These are phyloP conservation scores for Rotaria sp. DNA, from an alignment of 2,888 invertebrate genomes.

Conservation along the genomic window DNA sequence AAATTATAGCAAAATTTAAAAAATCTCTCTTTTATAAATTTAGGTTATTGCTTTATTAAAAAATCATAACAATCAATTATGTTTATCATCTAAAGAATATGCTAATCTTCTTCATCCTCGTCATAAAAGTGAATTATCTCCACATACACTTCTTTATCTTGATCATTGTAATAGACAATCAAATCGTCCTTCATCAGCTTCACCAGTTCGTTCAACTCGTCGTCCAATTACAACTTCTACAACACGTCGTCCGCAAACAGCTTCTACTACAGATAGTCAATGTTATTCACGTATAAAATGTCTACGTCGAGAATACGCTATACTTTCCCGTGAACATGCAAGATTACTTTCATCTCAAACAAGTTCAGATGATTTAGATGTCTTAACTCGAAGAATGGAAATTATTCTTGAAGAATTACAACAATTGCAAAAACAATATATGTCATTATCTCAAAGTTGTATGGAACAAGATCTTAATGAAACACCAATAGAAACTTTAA, in stretches of 20 bases:
- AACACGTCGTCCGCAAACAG: neutral
- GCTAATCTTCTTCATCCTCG: neutral
- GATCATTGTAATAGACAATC: neutral
- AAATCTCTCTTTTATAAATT: neutral
- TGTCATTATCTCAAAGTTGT: neutral
- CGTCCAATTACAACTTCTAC: neutral
- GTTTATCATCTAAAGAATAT: conserved; percentile 22
- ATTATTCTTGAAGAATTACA: neutral
- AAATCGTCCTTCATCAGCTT: neutral
- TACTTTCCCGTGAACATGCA: neutral
- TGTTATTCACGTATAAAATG: neutral
- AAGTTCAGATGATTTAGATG: neutral
- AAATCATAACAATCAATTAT: conserved; percentile 14
- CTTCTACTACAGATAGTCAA: neutral
- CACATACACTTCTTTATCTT: neutral
- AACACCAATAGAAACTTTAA: neutral
- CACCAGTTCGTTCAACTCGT: neutral
- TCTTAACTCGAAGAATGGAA: neutral
- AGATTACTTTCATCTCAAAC: neutral
- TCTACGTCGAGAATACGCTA: neutral
- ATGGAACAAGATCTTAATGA: neutral
- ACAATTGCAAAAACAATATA: neutral
- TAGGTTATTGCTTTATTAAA: conserved; percentile 13
- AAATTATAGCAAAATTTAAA: neutral
- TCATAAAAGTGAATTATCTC: neutral